Evolutionary conservation across 1,140 invertebrate genomes (phyloP), one percentile per base, ranked within the genome.

Genomic region (Zophobas morio): DNA sequence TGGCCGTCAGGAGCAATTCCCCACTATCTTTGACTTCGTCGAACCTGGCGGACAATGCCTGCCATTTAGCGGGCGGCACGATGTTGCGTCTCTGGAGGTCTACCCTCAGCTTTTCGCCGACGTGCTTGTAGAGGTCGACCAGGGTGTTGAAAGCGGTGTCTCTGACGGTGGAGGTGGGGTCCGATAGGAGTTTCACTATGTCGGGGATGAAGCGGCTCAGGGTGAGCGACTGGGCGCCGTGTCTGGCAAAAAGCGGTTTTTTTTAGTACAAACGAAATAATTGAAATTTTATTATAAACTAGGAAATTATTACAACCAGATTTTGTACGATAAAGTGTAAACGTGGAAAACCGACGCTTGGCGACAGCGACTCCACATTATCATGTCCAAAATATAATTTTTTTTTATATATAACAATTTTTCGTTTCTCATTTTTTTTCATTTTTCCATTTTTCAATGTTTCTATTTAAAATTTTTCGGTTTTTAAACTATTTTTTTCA

Each of bases 81-180:
- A 92, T 87, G 81, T 95, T 92, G 84, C 96, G 96, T 84, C 93
- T 94, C 81, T 92, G 90, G 70, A 99, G 87, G 87, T 98, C 96
- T 54, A 90, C 87, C 80, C 96, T 86, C 56, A 99, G 88, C 86
- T 93, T 91, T 85, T 99, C 97, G 79, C 97, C 97, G 63, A 98
- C 95, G 86, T 98, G 96, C 84, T 95, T 92, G 86, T 98, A 98
- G 36, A 98, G 93, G 85, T 98, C 95, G 32, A 96, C 93, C 49
- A 98, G 85, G 2, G 96, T 94, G 81, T 91, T 92, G 81, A 96
- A 90, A 1, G 96, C 95, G 8, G 94, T 92, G 84, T 98, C 96
- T 39, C 97, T 87, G 40, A 98, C 96, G 78, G 94, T 91, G 20
- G 92, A 90, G 78, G 93, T 95, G n/a, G 95, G 95, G 89, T 98